Conservation (phyloP, 2,113 vertebrate species). For the Lanius collurio region DNA sequence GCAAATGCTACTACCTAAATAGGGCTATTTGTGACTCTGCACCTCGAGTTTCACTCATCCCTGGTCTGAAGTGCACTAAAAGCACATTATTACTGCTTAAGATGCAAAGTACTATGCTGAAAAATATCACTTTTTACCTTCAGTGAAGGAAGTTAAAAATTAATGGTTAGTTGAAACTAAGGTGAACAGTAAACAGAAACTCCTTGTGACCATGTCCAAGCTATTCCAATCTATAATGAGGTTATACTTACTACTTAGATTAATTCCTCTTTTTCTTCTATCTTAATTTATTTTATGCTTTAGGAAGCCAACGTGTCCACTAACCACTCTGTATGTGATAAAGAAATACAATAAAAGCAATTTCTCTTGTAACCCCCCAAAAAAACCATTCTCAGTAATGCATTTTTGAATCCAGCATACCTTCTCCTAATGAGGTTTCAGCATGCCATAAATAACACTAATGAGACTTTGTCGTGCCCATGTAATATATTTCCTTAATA, state of each 20-base stretch:
- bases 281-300: constrained; percentile 78
- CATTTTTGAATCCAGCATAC: constrained; percentile 81
- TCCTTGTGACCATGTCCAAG: constrained; percentile 50
- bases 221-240: constrained; percentile 55
- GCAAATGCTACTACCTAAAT: constrained; percentile 70
- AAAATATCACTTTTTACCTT: constrained; percentile 71
- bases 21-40: constrained; percentile 70
- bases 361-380: constrained; percentile 64
- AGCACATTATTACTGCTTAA: constrained; percentile 76
- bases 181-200: constrained; percentile 68
- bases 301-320: constrained; percentile 71
- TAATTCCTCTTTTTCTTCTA: constrained; percentile 74
- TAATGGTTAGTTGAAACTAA: constrained; percentile 58
- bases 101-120: constrained; percentile 75
- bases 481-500: constrained; percentile 85
- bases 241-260: constrained; percentile 64
- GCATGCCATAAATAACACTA: constrained; percentile 84
- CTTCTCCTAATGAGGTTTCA: constrained; percentile 84
- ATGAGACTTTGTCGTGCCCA: constrained; percentile 81
- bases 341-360: constrained; percentile 80
- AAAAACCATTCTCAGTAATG: constrained; percentile 74
- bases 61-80: constrained; percentile 71
- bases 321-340: constrained; percentile 75
- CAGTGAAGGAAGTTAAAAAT: constrained; percentile 72
- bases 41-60: constrained; percentile 74